Base-by-base conservation (phyloP, 1,140 invertebrate species). In the Plodia interpunctella region DNA sequence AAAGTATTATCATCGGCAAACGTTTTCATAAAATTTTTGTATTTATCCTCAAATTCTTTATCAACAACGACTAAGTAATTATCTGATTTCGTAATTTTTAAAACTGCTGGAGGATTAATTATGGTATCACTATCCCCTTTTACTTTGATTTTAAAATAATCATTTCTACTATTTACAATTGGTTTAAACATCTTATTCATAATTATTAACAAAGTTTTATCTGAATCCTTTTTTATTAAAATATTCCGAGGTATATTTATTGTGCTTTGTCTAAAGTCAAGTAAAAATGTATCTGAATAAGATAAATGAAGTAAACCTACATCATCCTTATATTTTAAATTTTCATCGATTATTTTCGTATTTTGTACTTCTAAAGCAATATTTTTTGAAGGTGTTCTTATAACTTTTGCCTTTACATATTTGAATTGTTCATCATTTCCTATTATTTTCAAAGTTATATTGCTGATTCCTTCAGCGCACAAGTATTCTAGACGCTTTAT, bases 21-120 rank as follows among this genome's bases (percentile, higher is more conserved):
- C 19, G 73, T 56, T 28, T 68, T 70, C 11, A 85, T 60, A 13
- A 59, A 65, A 64, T 75, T 19, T 19, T 57, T 75, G 17, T 68
- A 70, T 13, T 30, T 30, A 55, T 65, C 81, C 72, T 86, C 77
- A 63, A 70, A 83, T 69, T 86, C 83, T 66, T 80, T 82, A 53
- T 87, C 77, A 21, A 84, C 58, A 21, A 82, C 53, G 35, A 84
- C 60, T 52, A 71, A 51, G 62, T 66, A 86, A 62, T 78, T 80
- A 0, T 63, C 57, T 8, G 78, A 82, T 30, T 59, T 13, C 11
- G 72, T 78, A n/a, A 35, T 20, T 66, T 63, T 71, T 32, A 80
- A 63, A 19, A 80, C 44, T 21, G 62, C 70, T 8, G 72, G 70
- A 10, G 56, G 62, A n/a, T 72, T 63, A 13, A 62, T 44, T n/a